Evolutionary conservation across 2,113 vertebrate genomes (phyloP), one percentile per base, ranked within the genome.

Genomic region (Lepisosteus osseus): DNA sequence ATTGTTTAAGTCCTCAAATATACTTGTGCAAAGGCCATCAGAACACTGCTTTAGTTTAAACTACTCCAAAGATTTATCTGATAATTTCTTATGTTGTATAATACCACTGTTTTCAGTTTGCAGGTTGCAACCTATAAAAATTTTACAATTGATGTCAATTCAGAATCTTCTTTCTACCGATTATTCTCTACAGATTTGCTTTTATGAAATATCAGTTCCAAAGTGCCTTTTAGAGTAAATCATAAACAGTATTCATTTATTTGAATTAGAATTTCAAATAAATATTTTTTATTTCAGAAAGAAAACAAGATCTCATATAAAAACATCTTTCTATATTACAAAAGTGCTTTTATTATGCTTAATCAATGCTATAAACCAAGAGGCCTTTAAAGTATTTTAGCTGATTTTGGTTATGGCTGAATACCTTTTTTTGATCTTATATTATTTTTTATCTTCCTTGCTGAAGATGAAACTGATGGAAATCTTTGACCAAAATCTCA

Each of bases 211-310:
- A 7, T 43, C 29, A 65, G 83, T 78, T 84, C 74, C 79, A 75
- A 87, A 88, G 89, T 90, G 90, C 87, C 90, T 90, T 90, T 76
- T 84, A 76, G 85, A 67, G 82, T 85, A 86, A 84, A 47, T 71
- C 71, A 54, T 55, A 69, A 61, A 55, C 43, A 74, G 41, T 63
- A 29, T 70, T 65, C 56, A 51, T 15, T 66, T 51, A 9, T 51
- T 9, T 56, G 3, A 42, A 57, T 54, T 14, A 41, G 67, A 57
- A 15, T n/a, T 45, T 40, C 64, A 68, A 70, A 74, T 72, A 40
- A 63, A 54, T 68, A 8, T 73, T 72, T 72, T 29, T 78, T 74
- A 68, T 0, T 71, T 78, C 75, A 76, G 0, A 14, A 80, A 2
- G 69, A 82, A 72, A 78, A 78, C 86, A 83, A 84, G 6, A 61